Evolutionary conservation across 1,140 invertebrate species (phyloP).

Genomic region (Periplaneta americana): DNA sequence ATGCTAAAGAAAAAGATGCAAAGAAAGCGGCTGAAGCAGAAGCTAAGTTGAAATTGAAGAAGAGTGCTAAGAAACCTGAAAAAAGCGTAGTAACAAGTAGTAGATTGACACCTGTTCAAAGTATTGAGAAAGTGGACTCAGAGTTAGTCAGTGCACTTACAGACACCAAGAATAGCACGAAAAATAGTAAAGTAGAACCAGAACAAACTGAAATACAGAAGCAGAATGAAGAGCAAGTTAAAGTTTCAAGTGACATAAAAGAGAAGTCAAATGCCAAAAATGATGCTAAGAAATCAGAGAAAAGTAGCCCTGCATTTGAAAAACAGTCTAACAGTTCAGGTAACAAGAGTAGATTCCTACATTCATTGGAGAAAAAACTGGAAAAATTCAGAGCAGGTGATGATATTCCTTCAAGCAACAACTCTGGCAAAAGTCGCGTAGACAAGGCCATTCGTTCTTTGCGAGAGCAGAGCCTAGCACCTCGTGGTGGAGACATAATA

Average conservation of each 20-base stretch:
- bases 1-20: constrained; percentile 56
- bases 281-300: background rate
- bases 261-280: background rate
- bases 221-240: background rate
- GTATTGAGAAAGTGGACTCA: background rate
- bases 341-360: constrained; percentile 35
- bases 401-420: background rate
- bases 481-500: constrained; percentile 5
- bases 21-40: constrained; percentile 40
- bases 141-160: background rate
- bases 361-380: constrained; percentile 45
- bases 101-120: background rate
- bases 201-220: constrained; percentile 5
- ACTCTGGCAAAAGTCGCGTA: constrained; percentile 24
- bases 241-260: background rate
- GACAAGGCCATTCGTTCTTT: constrained; percentile 31
- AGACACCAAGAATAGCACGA: background rate
- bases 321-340: constrained; percentile 45
- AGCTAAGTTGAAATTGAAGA: background rate
- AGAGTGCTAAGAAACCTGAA: background rate
- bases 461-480: constrained; percentile 43
- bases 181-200: background rate
- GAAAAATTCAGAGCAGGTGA: constrained; percentile 36
- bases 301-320: constrained; percentile 11
- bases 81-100: too few species aligned